phyloP scores from a whole-genome alignment of 1,140 invertebrate species.

The Conus ventricosus region DNA sequence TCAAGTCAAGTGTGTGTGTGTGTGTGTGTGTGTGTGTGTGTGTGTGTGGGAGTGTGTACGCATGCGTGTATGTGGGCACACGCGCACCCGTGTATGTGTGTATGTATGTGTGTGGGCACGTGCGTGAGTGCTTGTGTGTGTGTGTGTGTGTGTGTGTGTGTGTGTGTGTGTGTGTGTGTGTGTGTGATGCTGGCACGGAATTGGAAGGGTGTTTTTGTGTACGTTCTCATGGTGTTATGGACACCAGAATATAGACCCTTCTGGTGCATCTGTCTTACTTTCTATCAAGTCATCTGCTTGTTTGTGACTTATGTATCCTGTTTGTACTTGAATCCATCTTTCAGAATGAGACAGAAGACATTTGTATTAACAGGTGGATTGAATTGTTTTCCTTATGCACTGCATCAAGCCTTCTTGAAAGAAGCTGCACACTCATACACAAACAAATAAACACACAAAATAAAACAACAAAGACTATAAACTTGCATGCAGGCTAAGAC shows the following conservation, averaged over 20 bases:
- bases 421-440: background rate
- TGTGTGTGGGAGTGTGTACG: background rate
- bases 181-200: background rate
- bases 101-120: background rate
- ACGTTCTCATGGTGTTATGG: no score
- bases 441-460: background rate
- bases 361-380: no score
- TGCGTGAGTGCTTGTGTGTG: background rate
- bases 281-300: background rate
- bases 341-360: no score
- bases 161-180: constrained; percentile 11
- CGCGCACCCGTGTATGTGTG: background rate
- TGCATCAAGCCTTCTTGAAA: no score
- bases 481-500: no score
- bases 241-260: no score
- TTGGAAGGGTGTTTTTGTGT: background rate
- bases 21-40: no score
- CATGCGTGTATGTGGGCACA: background rate
- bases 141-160: constrained; percentile 1
- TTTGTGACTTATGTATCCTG: background rate
- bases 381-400: no score
- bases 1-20: no score
- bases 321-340: background rate
- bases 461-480: background rate
- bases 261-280: background rate